phyloP scores from a whole-genome alignment of 2,113 vertebrate genomes.

The Ptyas mucosa region DNA sequence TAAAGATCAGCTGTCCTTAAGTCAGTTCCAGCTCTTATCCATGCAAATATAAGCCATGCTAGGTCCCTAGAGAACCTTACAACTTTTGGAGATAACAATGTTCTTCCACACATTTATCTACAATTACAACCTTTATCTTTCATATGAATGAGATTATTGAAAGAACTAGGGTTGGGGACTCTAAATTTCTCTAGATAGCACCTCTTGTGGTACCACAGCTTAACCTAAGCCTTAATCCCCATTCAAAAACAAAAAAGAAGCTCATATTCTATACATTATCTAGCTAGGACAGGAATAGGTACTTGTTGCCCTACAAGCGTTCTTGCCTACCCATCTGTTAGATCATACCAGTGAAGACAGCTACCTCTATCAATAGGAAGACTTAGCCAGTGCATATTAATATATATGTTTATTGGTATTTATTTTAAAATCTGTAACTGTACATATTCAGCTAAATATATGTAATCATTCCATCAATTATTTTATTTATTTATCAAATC shows the following conservation, averaged over 20 bases:
- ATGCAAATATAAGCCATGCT: neutral
- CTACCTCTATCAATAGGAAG: neutral
- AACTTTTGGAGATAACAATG: neutral
- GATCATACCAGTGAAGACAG: constrained; percentile 21
- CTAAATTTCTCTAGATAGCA: neutral
- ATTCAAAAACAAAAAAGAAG: neutral
- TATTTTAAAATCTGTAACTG: neutral
- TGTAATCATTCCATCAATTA: constrained; percentile 20
- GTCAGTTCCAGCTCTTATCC: neutral
- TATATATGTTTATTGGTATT: neutral
- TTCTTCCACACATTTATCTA: neutral
- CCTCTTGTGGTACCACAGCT: neutral
- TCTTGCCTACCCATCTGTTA: neutral
- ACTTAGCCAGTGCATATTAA: neutral
- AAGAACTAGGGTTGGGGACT: neutral
- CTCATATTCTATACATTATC: constrained; percentile 37
- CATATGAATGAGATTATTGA: neutral
- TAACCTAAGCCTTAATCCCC: neutral
- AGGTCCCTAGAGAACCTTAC: neutral
- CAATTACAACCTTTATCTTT: neutral
- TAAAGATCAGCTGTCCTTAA: neutral
- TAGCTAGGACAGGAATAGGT: constrained; percentile 11
- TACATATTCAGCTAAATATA: constrained; percentile 25
- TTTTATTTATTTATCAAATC: neutral
- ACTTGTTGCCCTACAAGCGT: neutral